Base-by-base conservation (phyloP, 2,113 vertebrate species). In the Glaucidium brasilianum region DNA sequence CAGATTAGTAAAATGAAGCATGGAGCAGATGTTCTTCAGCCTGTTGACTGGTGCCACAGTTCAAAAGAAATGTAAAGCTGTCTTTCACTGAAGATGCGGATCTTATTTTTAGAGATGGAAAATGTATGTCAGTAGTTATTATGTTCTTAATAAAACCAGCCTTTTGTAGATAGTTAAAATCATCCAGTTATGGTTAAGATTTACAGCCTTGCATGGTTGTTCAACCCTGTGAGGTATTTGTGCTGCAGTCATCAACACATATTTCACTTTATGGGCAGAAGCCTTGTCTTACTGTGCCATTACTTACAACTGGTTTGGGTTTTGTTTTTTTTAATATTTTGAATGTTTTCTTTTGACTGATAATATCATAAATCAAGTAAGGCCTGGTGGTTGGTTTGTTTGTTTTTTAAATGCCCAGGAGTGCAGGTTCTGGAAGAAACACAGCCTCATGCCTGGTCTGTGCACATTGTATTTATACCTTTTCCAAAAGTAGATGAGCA, bases 11-110 rank as follows among this genome's bases (percentile, higher is more conserved):
- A 90, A 79, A 50, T 2, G 4, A 52, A 63, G 19, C 15, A 32
- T 1, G 3, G 62, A 52, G 20, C 23, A 71, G 83, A 25, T 81
- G 64, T 63, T 95, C 9, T 3, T 85, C 12, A 50, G 39, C 26
- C 41, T 0, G 0, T 15, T 59, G 16, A 8, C n/a, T 76, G 32
- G n/a, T 83, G n/a, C 32, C 25, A 7, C 0, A 0, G 13, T 55
- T 43, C 17, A 64, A 41, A 63, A 68, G 59, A 72, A 69, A 34
- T 52, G 6, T 39, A 21, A 83, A 58, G 19, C 39, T 32, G 9
- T 53, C 37, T 88, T 43, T 62, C 37, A 15, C 39, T 53, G 66
- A 72, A 87, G 39, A 29, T 52, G 34, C 27, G 68, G 11, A 21
- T 58, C 29, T 69, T 69, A 0, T 32, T 93, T 63, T 55, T 41